Percentiles rank a stretch among this genome's conserved stretches.
Evolutionary conservation across 2,888 invertebrate genomes (phyloP).

Genomic region (Tipula lateralis): DNA sequence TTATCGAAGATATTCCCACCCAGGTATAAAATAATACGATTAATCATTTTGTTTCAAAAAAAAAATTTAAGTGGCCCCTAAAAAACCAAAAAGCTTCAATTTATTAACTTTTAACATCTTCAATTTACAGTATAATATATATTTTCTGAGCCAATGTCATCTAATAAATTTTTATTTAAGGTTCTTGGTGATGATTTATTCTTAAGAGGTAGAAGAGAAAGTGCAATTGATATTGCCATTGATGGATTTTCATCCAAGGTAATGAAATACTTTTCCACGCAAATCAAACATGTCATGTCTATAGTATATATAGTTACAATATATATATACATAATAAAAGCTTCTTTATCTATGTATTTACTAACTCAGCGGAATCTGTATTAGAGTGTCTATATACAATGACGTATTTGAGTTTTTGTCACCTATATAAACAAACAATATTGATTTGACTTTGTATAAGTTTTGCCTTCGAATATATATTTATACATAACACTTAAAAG

Average conservation of each 20-base stretch:
- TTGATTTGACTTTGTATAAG: too few relatives aligned
- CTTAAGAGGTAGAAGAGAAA: neutral
- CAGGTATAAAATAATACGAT: neutral
- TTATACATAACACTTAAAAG: too few relatives aligned
- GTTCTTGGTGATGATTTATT: neutral
- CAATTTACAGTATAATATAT: too few relatives aligned
- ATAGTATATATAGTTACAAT: neutral
- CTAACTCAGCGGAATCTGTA: too few relatives aligned
- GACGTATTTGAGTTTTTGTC: too few relatives aligned
- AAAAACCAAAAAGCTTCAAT: neutral
- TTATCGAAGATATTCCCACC: neutral
- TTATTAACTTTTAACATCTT: neutral
- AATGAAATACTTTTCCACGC: neutral
- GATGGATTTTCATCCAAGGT: constrained; percentile 13
- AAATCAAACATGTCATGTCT: neutral
- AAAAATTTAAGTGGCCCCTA: neutral
- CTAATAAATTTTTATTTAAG: neutral
- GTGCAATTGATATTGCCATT: constrained; percentile 11
- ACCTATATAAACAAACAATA: too few relatives aligned
- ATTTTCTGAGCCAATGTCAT: neutral
- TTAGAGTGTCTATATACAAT: too few relatives aligned
- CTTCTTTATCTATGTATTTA: neutral
- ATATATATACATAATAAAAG: neutral
- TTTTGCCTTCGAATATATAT: too few relatives aligned
- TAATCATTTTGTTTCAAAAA: neutral